Base-by-base conservation (phyloP, 1,140 invertebrate genomes). In the Neelides sp. region DNA sequence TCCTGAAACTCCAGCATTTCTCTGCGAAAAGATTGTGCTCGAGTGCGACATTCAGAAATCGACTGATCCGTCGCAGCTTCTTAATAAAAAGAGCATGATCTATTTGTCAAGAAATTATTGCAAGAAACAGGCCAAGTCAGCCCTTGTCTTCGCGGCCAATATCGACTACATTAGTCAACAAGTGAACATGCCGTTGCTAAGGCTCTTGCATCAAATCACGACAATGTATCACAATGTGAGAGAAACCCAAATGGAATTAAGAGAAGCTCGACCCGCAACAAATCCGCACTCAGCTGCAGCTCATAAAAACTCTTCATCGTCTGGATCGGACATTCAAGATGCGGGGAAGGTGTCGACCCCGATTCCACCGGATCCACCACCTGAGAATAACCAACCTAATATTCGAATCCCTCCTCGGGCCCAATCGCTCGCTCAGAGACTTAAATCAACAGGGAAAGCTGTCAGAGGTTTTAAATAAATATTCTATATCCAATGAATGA, bases 221-320 rank as follows among this genome's bases (percentile, higher is more conserved):
- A 93, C 91, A 54, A 94, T 97, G 88, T 93, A 95, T 69, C 87
- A 92, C 68, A 96, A 95, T 70, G 88, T 94, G 3, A 89, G 91
- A 63, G 87, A 93, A 63, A 94, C 91, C 1, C 84, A 90, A 65
- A 81, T 83, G 61, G 89, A 93, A 61, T 71, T 96, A 41, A 67
- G 71, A 52, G 69, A 74, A 50, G 66, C 82, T 78, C 62, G 82
- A 78, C 55, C 83, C 82, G 55, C 76, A 78, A 68, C 52, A 66
- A 72, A 43, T 65, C 67, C 56, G 71, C 52, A 61, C 2, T 62
- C 63, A 19, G 63, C 48, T 40, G 41, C 54, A 5, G 47, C 40
- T 1, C 61, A 64, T 48, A 60, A 64, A 37, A 59, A 54, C 42
- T 52, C 52, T 35, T 36, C 42, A 27, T 54, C 55, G 20, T 58